Evolutionary conservation across 2,888 invertebrate species (phyloP), one percentile per base, ranked within the genome.

Genomic region (Xanthia icteritia): DNA sequence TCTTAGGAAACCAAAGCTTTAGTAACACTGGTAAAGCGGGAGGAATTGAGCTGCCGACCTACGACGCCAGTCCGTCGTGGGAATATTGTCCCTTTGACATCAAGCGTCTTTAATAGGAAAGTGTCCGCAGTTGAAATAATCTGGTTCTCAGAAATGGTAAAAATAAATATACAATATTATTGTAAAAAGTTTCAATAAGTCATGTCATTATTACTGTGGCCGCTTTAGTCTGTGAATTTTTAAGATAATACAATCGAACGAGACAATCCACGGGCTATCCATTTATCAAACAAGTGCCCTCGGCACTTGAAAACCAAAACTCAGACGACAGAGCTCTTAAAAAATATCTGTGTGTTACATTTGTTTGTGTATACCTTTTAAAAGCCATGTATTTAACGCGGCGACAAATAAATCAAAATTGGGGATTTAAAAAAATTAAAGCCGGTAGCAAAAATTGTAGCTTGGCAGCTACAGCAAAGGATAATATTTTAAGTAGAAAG

Each of bases 71-170:
- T 78, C 39, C 78, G 11, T 77, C 78, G 51, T 39, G 39, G 15
- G 2, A 45, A 39, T n/a, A 79, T 60, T 79, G 51, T 76, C 8
- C 20, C 31, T 68, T 60, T 79, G 42, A 79, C n/a, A 36, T 60
- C 1, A n/a, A 51, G n/a, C n/a, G 60, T 42, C 79, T 77, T 79
- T 20, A 15, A 67, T 42, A 31, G 3, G 0, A 67, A n/a, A 51
- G 20, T 31, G 78, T 60, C 39, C 48, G n/a, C 79, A 58, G 48
- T 78, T 31, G 36, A 68, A 51, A 51, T 20, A 20, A 36, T 2
- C 51, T 48, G 6, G 48, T 77, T 77, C 54, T 11, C 54, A 54
- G 23, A 54, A 23, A 23, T 11, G 23, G 54, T 54, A 11, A 54
- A 54, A 54, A 23, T 23, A 54, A 20, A 20, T 51, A 20, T n/a